These are phyloP conservation scores for Scaptomyza caliginosa DNA, from an alignment of 2,888 invertebrate genomes.

Conservation along the genomic window DNA sequence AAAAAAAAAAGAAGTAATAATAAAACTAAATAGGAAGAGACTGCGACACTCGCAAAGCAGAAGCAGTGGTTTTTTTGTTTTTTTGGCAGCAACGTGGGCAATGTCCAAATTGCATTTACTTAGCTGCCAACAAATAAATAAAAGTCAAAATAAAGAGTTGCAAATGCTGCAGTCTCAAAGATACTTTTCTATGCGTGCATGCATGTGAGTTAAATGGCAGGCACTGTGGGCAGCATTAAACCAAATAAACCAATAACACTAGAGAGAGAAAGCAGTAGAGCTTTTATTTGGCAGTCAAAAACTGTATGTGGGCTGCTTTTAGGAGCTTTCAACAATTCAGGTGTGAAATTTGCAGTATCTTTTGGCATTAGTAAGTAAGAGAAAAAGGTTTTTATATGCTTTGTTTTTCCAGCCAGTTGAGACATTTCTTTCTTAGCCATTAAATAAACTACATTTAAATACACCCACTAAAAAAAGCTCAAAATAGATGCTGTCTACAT, in stretches of 20 bases:
- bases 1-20: neutral
- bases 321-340: slow-evolving; percentile 9
- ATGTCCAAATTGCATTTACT: slow-evolving; percentile 77
- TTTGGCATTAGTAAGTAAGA: too few relatives aligned
- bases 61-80: slow-evolving; percentile 15
- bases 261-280: neutral
- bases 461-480: neutral
- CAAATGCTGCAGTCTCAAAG: slow-evolving; percentile 71
- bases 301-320: neutral
- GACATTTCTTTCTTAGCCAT: slow-evolving; percentile 7
- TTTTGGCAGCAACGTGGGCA: slow-evolving; percentile 54
- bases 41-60: slow-evolving; percentile 23
- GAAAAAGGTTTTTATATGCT: too few relatives aligned
- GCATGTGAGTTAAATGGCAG: slow-evolving; percentile 35
- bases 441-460: slow-evolving; percentile 19
- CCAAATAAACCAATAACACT: slow-evolving; percentile 13
- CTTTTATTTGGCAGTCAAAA: slow-evolving; percentile 17
- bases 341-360: neutral
- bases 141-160: slow-evolving; percentile 79
- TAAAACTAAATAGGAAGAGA: slow-evolving; percentile 1
- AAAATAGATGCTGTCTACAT: slow-evolving; percentile 19
- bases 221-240: slow-evolving; percentile 53
- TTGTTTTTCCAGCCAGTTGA: slow-evolving; percentile 10
- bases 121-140: slow-evolving; percentile 78
- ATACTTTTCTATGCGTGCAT: slow-evolving; percentile 23